These are phyloP conservation scores for Esox masquinongy DNA, from an alignment of 2,797 vertebrate genomes.

Conservation along the genomic window DNA sequence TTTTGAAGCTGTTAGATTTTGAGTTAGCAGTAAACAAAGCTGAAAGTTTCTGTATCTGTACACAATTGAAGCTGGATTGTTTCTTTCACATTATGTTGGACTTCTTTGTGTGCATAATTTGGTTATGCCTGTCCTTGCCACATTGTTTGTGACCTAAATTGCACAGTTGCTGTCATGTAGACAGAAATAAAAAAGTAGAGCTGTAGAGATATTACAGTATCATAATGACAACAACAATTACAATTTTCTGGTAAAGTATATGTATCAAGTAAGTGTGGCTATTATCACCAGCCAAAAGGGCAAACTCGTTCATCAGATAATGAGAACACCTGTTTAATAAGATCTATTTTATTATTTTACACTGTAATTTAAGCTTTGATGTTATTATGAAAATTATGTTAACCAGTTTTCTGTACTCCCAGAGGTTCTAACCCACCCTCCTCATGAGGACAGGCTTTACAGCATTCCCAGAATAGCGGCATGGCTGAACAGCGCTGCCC, in stretches of 20 bases:
- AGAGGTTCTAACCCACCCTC: conserved; percentile 66
- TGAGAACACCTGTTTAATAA: too few species aligned
- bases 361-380: too few species aligned
- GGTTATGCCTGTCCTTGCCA: conserved; percentile 33
- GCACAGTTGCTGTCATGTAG: background rate
- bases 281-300: too few species aligned
- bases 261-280: too few species aligned
- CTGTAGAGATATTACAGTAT: background rate
- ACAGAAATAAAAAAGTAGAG: background rate
- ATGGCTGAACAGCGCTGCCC: conserved; percentile 87
- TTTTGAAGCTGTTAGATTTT: too few species aligned
- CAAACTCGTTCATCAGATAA: too few species aligned
- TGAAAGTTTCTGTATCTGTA: too few species aligned
- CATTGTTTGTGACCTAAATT: conserved; percentile 18
- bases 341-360: too few species aligned
- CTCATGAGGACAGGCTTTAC: conserved; percentile 80
- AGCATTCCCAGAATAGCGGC: conserved; percentile 77
- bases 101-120: conserved; percentile 18
- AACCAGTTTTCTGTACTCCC: too few species aligned
- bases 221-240: background rate
- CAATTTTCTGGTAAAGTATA: background rate
- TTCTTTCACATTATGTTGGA: conserved; percentile 14
- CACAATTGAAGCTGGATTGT: too few species aligned
- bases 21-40: too few species aligned
- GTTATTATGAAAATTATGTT: too few species aligned